Evolutionary conservation across 2,797 vertebrate genomes (phyloP), one percentile per base, ranked within the genome.

Genomic region (Oreonectes daqikongensis): DNA sequence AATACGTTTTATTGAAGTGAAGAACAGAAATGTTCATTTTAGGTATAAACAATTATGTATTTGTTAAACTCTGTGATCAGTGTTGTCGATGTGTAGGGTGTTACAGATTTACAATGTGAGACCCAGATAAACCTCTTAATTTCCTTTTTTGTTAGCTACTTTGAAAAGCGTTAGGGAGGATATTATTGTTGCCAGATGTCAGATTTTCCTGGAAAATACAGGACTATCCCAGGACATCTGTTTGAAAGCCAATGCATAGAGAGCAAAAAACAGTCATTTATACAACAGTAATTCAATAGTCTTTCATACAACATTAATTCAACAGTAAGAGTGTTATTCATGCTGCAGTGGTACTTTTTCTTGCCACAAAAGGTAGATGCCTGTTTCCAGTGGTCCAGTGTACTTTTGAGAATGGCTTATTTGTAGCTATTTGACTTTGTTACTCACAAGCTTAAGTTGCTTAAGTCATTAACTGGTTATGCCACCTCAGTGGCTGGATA

Each of bases 401-500:
- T 40, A n/a, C 48, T 24, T 68, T 65, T 84, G 72, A 81, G 53
- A 77, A 69, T 69, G 44, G 18, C 79, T 14, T 26, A 18, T 40
- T 81, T 81, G 73, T 78, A 80, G 85, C 78, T 63, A 75, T 26
- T 28, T 30, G 15, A 61, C 40, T 17, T 57, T 44, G 22, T 64
- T 74, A 53, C 28, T 14, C 52, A 44, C 30, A 32, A 63, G 15
- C 28, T 32, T 30, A 30, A 30, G 28, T n/a, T 61, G 14, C 11
- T 79, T 1, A 65, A 28, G 67, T 40, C 18, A 68, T 68, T 75
- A 66, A 28, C 50, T 40, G 17, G 30, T 28, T 64, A 69, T 67
- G 48, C 17, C 15, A 26, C 42, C 22, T 46, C 28, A 59, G 59
- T 28, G 50, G 38, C 12, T 24, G 42, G 28, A 22, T 60, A 28